Evolutionary conservation across 2,113 vertebrate genomes (phyloP).

Genomic region (Entelurus aequoreus): DNA sequence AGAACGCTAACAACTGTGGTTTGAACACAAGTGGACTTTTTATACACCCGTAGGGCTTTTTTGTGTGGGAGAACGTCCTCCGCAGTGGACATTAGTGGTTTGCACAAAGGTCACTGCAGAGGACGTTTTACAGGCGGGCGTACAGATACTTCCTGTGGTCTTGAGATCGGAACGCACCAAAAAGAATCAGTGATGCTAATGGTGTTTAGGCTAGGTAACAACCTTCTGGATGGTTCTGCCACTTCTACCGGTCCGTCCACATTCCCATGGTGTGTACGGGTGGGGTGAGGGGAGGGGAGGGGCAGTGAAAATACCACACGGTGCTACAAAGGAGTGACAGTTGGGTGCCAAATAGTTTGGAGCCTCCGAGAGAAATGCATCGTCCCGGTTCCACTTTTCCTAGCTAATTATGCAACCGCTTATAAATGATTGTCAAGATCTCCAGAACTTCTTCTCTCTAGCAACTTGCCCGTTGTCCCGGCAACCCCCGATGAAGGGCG

Average conservation of each 20-base stretch:
- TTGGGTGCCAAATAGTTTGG: conserved; percentile 38
- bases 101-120: too few relatives aligned
- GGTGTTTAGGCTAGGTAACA: too few relatives aligned
- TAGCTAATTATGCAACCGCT: conserved; percentile 33
- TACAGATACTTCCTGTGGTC: too few relatives aligned
- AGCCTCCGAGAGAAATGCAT: conserved; percentile 55
- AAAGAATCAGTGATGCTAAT: too few relatives aligned
- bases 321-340: conserved; percentile 47
- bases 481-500: conserved; percentile 15
- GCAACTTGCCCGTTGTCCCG: not conserved
- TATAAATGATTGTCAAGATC: conserved; percentile 11
- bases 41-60: too few relatives aligned
- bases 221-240: conserved; percentile 1
- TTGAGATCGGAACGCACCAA: too few relatives aligned
- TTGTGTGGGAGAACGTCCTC: too few relatives aligned
- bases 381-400: conserved; percentile 44
- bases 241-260: conserved; percentile 12
- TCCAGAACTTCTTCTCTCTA: conserved; percentile 14
- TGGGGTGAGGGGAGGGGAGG: conserved; percentile 4
- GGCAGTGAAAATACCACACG: conserved; percentile 46
- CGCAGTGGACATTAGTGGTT: too few relatives aligned
- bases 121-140: too few relatives aligned
- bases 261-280: conserved; percentile 1
- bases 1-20: too few relatives aligned
- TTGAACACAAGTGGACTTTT: too few relatives aligned